Evolutionary conservation across 2,888 invertebrate species (phyloP), one percentile per base, ranked within the genome.

Genomic region (Harpalus rubripes): DNA sequence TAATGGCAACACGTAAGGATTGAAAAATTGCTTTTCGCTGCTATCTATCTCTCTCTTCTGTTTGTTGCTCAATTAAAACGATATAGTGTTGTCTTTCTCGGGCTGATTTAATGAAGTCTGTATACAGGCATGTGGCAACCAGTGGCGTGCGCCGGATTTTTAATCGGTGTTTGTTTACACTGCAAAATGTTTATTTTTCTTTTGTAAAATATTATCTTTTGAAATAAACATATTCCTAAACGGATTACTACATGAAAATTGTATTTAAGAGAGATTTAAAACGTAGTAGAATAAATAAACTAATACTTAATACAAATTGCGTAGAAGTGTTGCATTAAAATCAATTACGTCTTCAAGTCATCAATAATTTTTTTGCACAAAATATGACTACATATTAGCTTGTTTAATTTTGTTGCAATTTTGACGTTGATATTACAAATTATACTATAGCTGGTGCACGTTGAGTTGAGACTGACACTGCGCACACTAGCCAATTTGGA

Each of bases 1-100:
- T 68, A 81, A 72, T 82, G 68, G 68, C 58, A 82, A 68, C 79
- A 82, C 44, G 68, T 15, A 63, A 41, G 52, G 16, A 72, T 72
- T 81, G 82, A 82, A 82, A 82, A 82, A 68, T 82, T 58, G 72
- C 72, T 82, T 82, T 82, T 82, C 32, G 72, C 32, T 72, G 72
- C 32, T 72, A 10, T 18, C 52, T 22, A 76, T 83, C 83, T 76
- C 56, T 74, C 59, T 83, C 74, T 41, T 16, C 76, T 83, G 59
- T 83, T 83, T 83, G 83, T 83, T 83, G 39, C 76, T 83, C 83
- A 83, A 83, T 83, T 83, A 83, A 83, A 83, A 76, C 83, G 61
- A 83, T 76, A 76, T 83, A 76, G 74, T 61, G 61, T 83, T 61
- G 26, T 83, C 83, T 76, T 74, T 83, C 58, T 83, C 83, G 74